phyloP scores from a whole-genome alignment of 2,797 vertebrate genomes.

The Centroberyx gerrardi region DNA sequence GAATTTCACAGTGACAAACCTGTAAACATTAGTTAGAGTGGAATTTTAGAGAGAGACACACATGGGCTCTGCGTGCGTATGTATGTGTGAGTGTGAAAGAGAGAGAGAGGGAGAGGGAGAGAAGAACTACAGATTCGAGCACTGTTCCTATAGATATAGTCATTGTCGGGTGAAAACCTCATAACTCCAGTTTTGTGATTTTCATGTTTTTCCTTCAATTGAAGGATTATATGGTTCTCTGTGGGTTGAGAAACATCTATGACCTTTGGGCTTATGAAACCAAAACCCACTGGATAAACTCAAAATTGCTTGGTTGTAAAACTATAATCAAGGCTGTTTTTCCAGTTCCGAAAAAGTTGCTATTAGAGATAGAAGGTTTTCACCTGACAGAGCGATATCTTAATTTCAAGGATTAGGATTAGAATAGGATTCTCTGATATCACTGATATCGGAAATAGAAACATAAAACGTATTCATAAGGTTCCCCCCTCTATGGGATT shows the following conservation, averaged over 20 bases:
- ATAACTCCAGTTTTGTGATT: constrained; percentile 33
- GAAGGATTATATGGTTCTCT: constrained; percentile 50
- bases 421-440: constrained; percentile 18
- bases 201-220: constrained; percentile 54
- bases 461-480: constrained; percentile 1
- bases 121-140: constrained; percentile 48
- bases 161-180: constrained; percentile 52
- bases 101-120: neutral
- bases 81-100: constrained; percentile 5
- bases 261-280: constrained; percentile 50
- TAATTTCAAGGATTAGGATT: too few relatives aligned
- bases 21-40: constrained; percentile 77
- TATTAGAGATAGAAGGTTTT: constrained; percentile 32
- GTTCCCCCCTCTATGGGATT: constrained; percentile 14
- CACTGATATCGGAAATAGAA: constrained; percentile 19
- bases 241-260: constrained; percentile 48
- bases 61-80: constrained; percentile 15
- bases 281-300: constrained; percentile 40
- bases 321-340: constrained; percentile 32
- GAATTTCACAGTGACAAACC: constrained; percentile 74
- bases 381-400: constrained; percentile 14
- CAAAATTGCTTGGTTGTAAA: constrained; percentile 43
- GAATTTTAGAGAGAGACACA: constrained; percentile 42
- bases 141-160: constrained; percentile 69
- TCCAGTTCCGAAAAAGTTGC: constrained; percentile 38